These are phyloP conservation scores for Scylla paramamosain DNA, from an alignment of 1,140 invertebrate genomes.

Conservation along the genomic window DNA sequence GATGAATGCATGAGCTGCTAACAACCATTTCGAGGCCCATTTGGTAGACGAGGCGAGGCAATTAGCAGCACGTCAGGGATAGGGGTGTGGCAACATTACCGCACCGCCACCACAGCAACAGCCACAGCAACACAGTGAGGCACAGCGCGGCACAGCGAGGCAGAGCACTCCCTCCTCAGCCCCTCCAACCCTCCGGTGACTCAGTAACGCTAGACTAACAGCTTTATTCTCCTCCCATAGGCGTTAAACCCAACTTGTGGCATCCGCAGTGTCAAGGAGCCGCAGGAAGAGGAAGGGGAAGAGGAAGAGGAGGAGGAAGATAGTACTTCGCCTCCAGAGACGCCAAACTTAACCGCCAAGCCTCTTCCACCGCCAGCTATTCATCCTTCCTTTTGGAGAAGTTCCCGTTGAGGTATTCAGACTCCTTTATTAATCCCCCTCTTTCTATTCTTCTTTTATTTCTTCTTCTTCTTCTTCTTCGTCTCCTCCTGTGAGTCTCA, in stretches of 20 bases:
- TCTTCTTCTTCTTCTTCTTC: neutral
- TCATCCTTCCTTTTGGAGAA: constrained; percentile 29
- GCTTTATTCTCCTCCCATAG: too few species aligned
- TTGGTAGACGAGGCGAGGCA: neutral
- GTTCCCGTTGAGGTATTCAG: constrained; percentile 35
- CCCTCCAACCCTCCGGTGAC: too few species aligned
- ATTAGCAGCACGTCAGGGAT: neutral
- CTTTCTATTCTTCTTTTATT: neutral
- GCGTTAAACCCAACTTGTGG: too few species aligned
- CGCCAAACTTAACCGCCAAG: neutral
- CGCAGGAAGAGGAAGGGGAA: neutral
- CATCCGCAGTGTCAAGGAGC: neutral
- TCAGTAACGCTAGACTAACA: too few species aligned
- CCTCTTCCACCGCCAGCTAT: constrained; percentile 18
- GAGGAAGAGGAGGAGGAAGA: constrained; percentile 35
- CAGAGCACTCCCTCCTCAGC: too few species aligned
- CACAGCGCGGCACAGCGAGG: too few species aligned
- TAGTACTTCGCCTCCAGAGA: neutral
- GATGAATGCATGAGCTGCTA: neutral
- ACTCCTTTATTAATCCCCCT: constrained; percentile 32
- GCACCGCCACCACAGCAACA: neutral
- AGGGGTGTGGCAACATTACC: neutral
- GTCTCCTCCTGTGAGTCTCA: too few species aligned
- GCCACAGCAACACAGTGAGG: too few species aligned
- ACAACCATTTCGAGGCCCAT: neutral